Percentiles rank a stretch among this genome's conserved stretches.
Conservation (phyloP, 2,113 vertebrate species). For the Oenanthe melanoleuca region DNA sequence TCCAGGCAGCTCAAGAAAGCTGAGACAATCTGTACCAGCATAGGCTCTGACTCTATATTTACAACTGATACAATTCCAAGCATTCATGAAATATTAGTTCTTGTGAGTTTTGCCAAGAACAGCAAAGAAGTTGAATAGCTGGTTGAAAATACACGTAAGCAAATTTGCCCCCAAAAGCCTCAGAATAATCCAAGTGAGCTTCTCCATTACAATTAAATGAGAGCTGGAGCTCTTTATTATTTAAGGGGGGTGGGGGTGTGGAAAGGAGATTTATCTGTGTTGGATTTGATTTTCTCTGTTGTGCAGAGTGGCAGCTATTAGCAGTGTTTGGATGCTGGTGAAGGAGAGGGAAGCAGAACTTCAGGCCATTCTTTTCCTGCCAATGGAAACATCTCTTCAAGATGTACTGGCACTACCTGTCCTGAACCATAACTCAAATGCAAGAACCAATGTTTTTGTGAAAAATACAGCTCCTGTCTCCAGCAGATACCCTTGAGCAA, state of each 20-base stretch:
- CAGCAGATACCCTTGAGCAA: background rate
- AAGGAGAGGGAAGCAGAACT: background rate
- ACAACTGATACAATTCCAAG: background rate
- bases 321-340: background rate
- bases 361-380: background rate
- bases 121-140: background rate
- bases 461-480: background rate
- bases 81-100: background rate
- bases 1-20: background rate
- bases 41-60: background rate
- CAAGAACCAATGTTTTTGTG: background rate
- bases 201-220: background rate
- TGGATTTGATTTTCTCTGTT: background rate
- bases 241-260: background rate
- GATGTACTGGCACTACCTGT: background rate
- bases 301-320: background rate
- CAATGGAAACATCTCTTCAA: background rate
- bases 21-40: background rate
- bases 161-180: background rate
- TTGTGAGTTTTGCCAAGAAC: background rate
- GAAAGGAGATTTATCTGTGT: background rate
- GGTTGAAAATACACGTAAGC: background rate
- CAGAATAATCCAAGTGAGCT: background rate
- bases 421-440: background rate
- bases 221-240: background rate